A percentile compares a stretch with the other conserved stretches of the same genome.
Evolutionary conservation across 2,797 vertebrate genomes (phyloP).

Genomic region (Lates japonicus): DNA sequence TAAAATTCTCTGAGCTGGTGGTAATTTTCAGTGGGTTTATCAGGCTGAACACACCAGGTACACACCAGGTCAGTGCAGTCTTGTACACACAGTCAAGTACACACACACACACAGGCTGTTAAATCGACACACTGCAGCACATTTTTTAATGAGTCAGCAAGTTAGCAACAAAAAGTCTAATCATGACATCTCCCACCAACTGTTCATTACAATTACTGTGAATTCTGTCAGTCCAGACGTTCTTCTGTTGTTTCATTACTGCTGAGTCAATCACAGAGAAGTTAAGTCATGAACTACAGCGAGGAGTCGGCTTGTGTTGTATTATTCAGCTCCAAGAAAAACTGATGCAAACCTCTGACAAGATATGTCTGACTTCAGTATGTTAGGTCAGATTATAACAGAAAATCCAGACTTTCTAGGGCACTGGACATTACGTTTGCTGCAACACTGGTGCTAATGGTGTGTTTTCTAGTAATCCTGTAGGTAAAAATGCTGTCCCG

Average conservation of each 20-base stretch:
- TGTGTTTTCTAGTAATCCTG: conserved; percentile 49
- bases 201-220: neutral
- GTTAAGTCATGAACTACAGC: neutral
- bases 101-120: neutral
- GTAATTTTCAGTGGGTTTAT: too few species aligned
- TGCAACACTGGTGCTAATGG: neutral
- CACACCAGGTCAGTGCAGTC: neutral
- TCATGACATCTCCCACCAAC: neutral
- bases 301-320: neutral
- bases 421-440: neutral
- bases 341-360: neutral
- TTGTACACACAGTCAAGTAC: too few species aligned
- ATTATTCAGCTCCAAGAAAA: neutral
- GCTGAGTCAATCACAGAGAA: neutral
- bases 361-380: conserved; percentile 3
- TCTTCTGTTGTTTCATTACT: too few species aligned
- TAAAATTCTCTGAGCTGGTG: neutral
- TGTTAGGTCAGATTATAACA: conserved; percentile 8
- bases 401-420: conserved; percentile 16
- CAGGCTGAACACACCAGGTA: too few species aligned
- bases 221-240: neutral
- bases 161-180: too few species aligned
- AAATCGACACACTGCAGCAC: neutral
- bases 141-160: too few species aligned
- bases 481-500: neutral